phyloP scores from a whole-genome alignment of 2,113 vertebrate genomes.

The Phalacrocorax aristotelis region DNA sequence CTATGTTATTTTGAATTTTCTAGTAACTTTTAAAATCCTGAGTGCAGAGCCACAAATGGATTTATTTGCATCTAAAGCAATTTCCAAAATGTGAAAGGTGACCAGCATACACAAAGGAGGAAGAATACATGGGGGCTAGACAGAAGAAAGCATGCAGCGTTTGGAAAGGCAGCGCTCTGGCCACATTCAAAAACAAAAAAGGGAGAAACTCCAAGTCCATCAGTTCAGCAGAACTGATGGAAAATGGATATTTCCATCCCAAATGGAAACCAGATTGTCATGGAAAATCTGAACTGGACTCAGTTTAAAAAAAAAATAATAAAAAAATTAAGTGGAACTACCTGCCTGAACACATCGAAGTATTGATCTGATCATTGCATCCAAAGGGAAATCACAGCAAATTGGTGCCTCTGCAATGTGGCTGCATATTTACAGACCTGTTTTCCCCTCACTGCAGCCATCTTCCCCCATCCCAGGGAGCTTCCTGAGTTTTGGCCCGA shows the following conservation, averaged over 20 bases:
- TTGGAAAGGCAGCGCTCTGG: not conserved
- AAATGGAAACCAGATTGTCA: not conserved
- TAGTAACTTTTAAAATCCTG: not conserved
- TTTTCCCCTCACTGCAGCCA: not conserved
- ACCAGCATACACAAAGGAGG: not conserved
- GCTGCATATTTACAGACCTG: not conserved
- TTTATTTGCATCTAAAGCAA: slow-evolving; percentile 7
- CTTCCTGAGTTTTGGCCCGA: not conserved
- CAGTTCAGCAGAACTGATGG: not conserved
- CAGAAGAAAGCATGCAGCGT: not conserved
- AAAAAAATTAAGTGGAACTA: not conserved
- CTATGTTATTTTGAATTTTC: not conserved
- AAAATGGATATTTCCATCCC: not conserved
- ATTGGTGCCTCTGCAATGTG: not conserved
- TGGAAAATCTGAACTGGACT: not conserved
- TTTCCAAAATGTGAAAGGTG: slow-evolving; percentile 13
- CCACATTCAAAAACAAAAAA: not conserved
- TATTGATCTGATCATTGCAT: not conserved
- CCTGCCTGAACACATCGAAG: rapidly evolving
- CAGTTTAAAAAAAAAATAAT: not conserved
- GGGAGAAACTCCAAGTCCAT: not conserved
- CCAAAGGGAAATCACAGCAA: not conserved
- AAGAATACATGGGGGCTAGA: not conserved
- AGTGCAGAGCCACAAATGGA: not conserved
- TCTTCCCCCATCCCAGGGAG: not conserved